Evolutionary conservation across 1,140 invertebrate species (phyloP).

Genomic region (Anagrus nilaparvatae): DNA sequence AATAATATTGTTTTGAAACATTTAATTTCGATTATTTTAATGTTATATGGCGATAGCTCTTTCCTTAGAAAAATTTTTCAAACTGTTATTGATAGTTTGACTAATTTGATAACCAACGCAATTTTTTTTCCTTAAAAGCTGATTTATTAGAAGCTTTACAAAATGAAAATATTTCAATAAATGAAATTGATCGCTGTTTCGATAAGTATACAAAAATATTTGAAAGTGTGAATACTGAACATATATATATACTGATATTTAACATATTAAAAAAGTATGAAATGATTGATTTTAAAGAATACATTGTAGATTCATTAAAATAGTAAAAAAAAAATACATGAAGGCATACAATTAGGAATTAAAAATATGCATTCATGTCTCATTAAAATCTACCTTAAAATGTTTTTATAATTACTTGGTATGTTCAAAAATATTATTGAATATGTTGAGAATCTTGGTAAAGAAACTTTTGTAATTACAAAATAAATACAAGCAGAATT

Average conservation of each 20-base stretch:
- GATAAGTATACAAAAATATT: constrained; percentile 4
- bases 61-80: too few species aligned
- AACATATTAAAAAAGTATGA: constrained; percentile 8
- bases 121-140: too few species aligned
- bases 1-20: too few species aligned
- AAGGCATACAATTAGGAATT: not conserved
- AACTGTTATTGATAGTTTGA: too few species aligned
- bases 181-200: constrained; percentile 4
- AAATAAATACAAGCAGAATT: not conserved
- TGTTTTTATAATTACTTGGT: not conserved
- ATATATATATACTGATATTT: constrained; percentile 3
- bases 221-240: constrained; percentile 7
- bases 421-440: not conserved
- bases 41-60: too few species aligned
- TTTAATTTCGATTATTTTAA: too few species aligned
- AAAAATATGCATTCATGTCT: not conserved
- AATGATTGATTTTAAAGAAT: constrained; percentile 8
- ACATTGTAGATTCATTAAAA: constrained; percentile 7
- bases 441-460: not conserved
- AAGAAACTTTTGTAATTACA: not conserved
- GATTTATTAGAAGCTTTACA: too few species aligned
- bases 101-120: too few species aligned
- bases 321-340: not conserved
- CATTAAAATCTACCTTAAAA: not conserved
- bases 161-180: too few species aligned